phyloP scores from a whole-genome alignment of 2,888 invertebrate genomes.

The Euproctis similis region DNA sequence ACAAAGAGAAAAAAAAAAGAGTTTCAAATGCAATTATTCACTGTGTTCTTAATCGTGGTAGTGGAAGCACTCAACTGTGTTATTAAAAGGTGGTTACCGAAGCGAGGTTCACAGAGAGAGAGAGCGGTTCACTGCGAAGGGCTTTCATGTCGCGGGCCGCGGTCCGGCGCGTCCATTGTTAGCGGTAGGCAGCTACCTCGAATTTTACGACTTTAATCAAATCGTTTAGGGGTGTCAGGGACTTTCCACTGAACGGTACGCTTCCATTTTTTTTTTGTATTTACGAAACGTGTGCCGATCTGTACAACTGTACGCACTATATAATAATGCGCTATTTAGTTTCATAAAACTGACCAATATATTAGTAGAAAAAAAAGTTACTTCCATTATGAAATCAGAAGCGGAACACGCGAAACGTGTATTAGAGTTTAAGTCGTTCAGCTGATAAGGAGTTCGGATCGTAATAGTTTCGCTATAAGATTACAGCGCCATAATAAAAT shows the following conservation, averaged over 20 bases:
- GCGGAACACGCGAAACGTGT: constrained; percentile 44
- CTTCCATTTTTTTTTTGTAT: too few relatives aligned
- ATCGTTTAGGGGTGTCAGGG: constrained; percentile 61
- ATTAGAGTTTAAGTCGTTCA: constrained; percentile 40
- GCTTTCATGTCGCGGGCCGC: constrained; percentile 33
- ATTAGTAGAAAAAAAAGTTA: constrained; percentile 35
- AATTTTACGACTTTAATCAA: constrained; percentile 72
- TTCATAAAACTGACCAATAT: constrained; percentile 32
- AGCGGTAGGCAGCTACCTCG: constrained; percentile 38
- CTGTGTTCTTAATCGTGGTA: constrained; percentile 55
- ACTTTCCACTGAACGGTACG: too few relatives aligned
- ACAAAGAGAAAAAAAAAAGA: constrained; percentile 17
- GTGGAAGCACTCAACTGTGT: constrained; percentile 65
- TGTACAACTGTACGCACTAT: constrained; percentile 31
- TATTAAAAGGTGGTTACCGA: constrained; percentile 59
- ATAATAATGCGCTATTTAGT: constrained; percentile 26
- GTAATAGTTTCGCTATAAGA: constrained; percentile 28
- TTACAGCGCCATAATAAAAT: constrained; percentile 32
- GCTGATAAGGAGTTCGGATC: constrained; percentile 31
- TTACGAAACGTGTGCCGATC: constrained; percentile 56
- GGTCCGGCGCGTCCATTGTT: constrained; percentile 18
- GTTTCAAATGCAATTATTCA: constrained; percentile 48
- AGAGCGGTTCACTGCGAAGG: constrained; percentile 43
- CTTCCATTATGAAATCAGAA: constrained; percentile 35
- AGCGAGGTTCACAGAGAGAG: constrained; percentile 35